Evolutionary conservation across 2,113 vertebrate genomes (phyloP), one percentile per base, ranked within the genome.

Genomic region (Chamaea fasciata): DNA sequence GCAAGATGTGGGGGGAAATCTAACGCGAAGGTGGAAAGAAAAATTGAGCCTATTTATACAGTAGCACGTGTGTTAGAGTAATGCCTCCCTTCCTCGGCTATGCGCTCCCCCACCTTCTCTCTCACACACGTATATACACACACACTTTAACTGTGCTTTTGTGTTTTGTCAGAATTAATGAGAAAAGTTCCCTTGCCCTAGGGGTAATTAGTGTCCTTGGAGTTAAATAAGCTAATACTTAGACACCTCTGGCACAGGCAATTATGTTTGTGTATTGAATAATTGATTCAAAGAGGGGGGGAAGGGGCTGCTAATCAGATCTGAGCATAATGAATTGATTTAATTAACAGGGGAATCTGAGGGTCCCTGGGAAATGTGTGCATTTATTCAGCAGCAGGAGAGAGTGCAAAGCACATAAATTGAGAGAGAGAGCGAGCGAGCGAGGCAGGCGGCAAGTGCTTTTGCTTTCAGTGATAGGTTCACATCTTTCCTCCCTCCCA

Each of bases 261-360:
- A 99, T 99, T 99, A 99, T 99, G 99, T 99, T 99, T 99, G 99
- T 99, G 99, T 99, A 99, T 99, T 99, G 99, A 99, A 99, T 99
- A 99, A 99, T 99, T 99, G 99, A 99, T 99, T 99, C 99, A 99
- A 99, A 99, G 99, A 98, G 98, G 98, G 98, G 97, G 98, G 99
- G 99, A 99, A 98, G 98, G 99, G 99, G 99, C 98, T 98, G 99
- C 99, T 99, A 99, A 99, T 99, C 99, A 99, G 99, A 99, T 99
- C 99, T 99, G 99, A 99, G 99, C 99, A 99, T 99, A 99, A 99
- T 99, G 99, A 99, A 99, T 99, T 99, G 99, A 99, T 99, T 99
- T 99, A 99, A 99, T 99, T 99, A 99, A 99, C 99, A 99, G 98
- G 99, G 99, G 99, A 99, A 99, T 99, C 99, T 98, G 98, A 98